These are phyloP conservation scores for Brachionus calyciflorus DNA, from an alignment of 1,140 invertebrate species.

Conservation along the genomic window DNA sequence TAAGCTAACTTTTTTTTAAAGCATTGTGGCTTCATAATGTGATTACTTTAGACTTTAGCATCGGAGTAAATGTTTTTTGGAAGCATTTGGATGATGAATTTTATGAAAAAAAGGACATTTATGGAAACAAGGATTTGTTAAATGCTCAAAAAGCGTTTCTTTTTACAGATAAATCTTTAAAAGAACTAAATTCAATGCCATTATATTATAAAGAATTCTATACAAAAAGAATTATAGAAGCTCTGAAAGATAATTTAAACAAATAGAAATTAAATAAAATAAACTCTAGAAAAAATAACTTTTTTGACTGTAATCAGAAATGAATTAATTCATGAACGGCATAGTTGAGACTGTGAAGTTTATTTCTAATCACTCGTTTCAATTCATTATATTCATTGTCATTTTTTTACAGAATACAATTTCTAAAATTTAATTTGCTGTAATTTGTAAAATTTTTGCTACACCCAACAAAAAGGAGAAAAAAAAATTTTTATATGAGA, in stretches of 20 bases:
- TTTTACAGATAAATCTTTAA: constrained; percentile 62
- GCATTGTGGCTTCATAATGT: constrained; percentile 68
- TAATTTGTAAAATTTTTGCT: no score
- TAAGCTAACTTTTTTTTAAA: no score
- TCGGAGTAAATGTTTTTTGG: constrained; percentile 68
- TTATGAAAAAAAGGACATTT: constrained; percentile 65
- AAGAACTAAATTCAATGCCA: constrained; percentile 62
- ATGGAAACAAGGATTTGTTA: constrained; percentile 65
- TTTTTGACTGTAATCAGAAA: neutral
- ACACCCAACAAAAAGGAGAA: no score
- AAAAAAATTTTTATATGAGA: no score
- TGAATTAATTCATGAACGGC: no score
- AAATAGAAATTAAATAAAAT: neutral
- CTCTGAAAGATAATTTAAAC: constrained; percentile 16
- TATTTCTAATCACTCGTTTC: no score
- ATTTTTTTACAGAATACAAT: no score
- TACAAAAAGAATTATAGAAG: constrained; percentile 58
- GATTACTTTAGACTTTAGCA: constrained; percentile 54
- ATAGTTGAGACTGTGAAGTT: no score
- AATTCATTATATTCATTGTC: no score
- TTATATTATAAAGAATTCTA: constrained; percentile 64
- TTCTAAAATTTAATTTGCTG: no score
- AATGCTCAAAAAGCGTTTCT: constrained; percentile 62
- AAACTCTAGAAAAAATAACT: no score
- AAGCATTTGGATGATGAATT: constrained; percentile 60